A percentile compares a stretch with the other conserved stretches of the same genome.
phyloP scores from a whole-genome alignment of 2,113 vertebrate genomes.

The Plecotus auritus region DNA sequence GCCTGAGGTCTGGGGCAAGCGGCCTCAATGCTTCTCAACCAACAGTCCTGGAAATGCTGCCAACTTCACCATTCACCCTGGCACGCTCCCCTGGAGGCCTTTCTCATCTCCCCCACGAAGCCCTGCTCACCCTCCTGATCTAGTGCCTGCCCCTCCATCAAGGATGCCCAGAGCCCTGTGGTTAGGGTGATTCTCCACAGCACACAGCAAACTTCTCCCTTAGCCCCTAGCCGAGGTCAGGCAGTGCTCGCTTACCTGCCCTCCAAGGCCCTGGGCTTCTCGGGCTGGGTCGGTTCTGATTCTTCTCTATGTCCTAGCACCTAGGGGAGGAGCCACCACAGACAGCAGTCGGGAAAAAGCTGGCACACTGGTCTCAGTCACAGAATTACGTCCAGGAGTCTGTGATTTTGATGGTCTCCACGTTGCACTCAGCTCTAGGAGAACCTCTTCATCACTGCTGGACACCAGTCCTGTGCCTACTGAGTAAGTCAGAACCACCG shows the following conservation, averaged over 20 bases:
- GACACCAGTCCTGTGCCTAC: neutral
- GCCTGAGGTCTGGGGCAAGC: neutral
- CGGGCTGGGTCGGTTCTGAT: neutral
- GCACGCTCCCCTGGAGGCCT: neutral
- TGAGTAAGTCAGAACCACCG: neutral
- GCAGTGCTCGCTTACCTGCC: neutral
- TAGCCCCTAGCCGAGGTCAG: neutral
- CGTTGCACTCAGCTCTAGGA: neutral
- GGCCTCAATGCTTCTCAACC: neutral
- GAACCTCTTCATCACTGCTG: neutral
- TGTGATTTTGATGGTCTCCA: neutral
- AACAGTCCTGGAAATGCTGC: neutral
- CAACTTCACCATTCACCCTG: neutral
- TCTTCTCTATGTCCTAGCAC: neutral
- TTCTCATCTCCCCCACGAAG: neutral
- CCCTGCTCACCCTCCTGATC: neutral
- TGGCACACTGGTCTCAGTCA: neutral
- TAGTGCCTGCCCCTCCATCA: too few relatives aligned
- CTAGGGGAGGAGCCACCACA: neutral
- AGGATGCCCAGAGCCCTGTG: neutral
- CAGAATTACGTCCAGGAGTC: neutral
- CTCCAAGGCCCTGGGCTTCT: neutral
- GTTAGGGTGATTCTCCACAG: too few relatives aligned
- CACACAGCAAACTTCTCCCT: neutral
- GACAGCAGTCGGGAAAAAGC: neutral